Evolutionary conservation across 2,888 invertebrate genomes (phyloP), one percentile per base, ranked within the genome.

Genomic region (Pegoplata infirma): DNA sequence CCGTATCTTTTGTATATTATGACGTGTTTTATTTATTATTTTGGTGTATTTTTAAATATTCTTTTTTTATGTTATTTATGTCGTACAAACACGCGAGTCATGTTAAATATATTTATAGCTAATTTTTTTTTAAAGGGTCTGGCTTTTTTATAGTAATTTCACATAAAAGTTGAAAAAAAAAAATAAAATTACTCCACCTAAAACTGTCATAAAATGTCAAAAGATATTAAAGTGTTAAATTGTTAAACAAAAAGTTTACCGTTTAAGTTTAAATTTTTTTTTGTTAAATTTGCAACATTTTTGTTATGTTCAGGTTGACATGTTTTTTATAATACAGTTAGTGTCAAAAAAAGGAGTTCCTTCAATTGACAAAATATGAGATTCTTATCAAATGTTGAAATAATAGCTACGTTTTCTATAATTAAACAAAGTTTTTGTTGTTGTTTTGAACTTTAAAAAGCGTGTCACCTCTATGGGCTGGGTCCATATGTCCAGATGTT

Each of bases 21-120:
- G 75, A 76, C 63, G 53, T 66, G 47, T 61, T 71, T 71, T 71
- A 66, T 76, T 76, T 71, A 71, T 49, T 46, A 66, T 36, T 49
- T 68, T 23, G 46, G 59, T 58, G 40, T 21, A 44, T 73, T 56
- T 64, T 49, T 47, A 19, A 32, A 61, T 63, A 64, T 36, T n/a
- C 3, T 55, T 28, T 55, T n/a, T n/a, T 51, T 23, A 51, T 23
- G 53, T 74, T 63, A 75, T 75, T 75, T 75, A 75, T 75, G 75
- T 68, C 68, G 59, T 28, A 61, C 25, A 61, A 55, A 49, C 75
- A 75, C 75, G 75, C 75, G 68, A 75, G 46, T 68, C 36, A 25
- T 63, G n/a, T 10, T 3, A 6, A n/a, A 19, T 21, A 17, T 47
- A 1, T 49, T 19, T 21, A n/a, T n/a, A n/a, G n/a, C n/a, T n/a